phyloP scores from a whole-genome alignment of 2,113 vertebrate genomes.

The Bufo gargarizans region DNA sequence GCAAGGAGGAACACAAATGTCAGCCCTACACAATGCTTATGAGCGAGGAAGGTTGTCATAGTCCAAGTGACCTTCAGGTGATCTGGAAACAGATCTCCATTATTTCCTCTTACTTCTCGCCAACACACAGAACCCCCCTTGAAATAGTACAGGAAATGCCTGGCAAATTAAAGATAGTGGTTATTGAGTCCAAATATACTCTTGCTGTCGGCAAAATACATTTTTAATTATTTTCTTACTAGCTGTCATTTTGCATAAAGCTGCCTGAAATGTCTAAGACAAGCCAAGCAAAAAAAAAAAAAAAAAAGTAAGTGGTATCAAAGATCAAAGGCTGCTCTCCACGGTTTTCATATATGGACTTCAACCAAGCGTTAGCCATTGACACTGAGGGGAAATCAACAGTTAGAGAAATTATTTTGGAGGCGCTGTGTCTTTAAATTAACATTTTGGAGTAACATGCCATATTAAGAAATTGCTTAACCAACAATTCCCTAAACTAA shows the following conservation, averaged over 20 bases:
- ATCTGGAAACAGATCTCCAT: slow-evolving; percentile 29
- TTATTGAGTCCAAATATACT: slow-evolving; percentile 83
- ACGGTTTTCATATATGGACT: slow-evolving; percentile 17
- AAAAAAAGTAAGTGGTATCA: slow-evolving; percentile 68
- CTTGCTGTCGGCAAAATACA: slow-evolving; percentile 84
- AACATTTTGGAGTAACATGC: too few species aligned
- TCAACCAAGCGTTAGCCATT: slow-evolving; percentile 52
- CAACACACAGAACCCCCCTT: slow-evolving; percentile 65
- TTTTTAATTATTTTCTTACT: slow-evolving; percentile 84
- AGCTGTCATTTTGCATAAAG: slow-evolving; percentile 83
- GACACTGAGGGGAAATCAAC: background rate
- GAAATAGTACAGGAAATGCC: slow-evolving; percentile 62
- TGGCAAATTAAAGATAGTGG: slow-evolving; percentile 77
- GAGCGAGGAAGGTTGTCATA: slow-evolving; percentile 9
- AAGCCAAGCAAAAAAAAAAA: slow-evolving; percentile 80
- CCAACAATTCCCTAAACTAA: too few species aligned
- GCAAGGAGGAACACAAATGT: slow-evolving; percentile 1
- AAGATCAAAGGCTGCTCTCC: slow-evolving; percentile 64
- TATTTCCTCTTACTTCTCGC: slow-evolving; percentile 59
- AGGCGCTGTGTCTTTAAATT: background rate
- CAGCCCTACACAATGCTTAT: slow-evolving; percentile 12
- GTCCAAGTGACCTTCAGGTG: slow-evolving; percentile 33
- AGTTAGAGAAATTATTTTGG: background rate
- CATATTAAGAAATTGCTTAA: background rate
- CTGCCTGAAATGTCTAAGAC: slow-evolving; percentile 75